Percentiles rank a stretch among this genome's conserved stretches.
Evolutionary conservation across 1,140 invertebrate genomes (phyloP).

Genomic region (Pomphorhynchus laevis): DNA sequence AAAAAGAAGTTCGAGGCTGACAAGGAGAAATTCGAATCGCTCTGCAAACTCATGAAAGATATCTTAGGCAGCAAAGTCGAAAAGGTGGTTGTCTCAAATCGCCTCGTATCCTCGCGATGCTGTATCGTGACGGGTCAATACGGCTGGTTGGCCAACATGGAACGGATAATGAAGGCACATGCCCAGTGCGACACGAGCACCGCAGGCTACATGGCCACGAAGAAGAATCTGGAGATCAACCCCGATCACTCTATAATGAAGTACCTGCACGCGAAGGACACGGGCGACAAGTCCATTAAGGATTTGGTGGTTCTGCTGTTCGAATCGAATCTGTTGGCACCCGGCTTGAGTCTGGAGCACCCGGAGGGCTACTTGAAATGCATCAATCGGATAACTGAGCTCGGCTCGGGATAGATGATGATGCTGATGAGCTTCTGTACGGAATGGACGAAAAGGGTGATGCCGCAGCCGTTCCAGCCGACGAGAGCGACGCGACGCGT

Average conservation of each 20-base stretch:
- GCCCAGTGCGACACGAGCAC: conserved; percentile 63
- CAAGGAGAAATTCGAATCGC: conserved; percentile 26
- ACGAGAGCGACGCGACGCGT: no score
- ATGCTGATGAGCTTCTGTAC: conserved; percentile 31
- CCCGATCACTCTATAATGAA: conserved; percentile 77
- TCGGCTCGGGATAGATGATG: conserved; percentile 53
- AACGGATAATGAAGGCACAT: conserved; percentile 94
- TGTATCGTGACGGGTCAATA: conserved; percentile 97
- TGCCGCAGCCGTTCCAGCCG: no score
- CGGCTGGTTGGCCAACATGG: conserved; percentile 97
- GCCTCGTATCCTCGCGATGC: conserved; percentile 67
- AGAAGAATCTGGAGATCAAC: conserved; percentile 34
- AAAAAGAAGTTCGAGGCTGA: conserved; percentile 86
- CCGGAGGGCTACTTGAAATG: conserved; percentile 21
- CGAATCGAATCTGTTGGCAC: conserved; percentile 20
- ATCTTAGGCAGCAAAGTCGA: conserved; percentile 88
- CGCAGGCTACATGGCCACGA: conserved; percentile 68
- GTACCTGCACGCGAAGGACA: conserved; percentile 50
- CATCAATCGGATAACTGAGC: conserved; percentile 54
- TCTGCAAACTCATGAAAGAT: conserved; percentile 91
- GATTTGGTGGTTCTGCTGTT: conserved; percentile 19
- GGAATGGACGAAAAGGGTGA: no score
- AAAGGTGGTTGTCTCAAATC: conserved; percentile 61
- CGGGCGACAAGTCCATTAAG: conserved; percentile 67
- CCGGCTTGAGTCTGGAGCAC: conserved; percentile 18